Base-by-base conservation (phyloP, 2,113 vertebrate species). In the Myotis brandtii region DNA sequence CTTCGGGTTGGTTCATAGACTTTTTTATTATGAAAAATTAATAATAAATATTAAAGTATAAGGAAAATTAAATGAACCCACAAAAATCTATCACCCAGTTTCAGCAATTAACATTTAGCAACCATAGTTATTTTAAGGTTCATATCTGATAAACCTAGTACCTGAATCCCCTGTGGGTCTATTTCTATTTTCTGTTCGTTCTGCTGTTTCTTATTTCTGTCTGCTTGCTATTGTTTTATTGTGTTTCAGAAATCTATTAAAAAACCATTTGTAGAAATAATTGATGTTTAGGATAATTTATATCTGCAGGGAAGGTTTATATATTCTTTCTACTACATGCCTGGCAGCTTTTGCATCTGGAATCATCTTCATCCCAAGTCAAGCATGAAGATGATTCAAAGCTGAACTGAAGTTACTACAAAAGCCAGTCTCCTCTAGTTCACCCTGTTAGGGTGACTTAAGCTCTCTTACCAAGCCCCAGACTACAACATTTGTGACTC, bases 251-350 rank as follows among this genome's bases (percentile, higher is more conserved):
- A 48, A 43, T 72, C 37, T 89, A 37, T 43, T 88, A 62, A 96
- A 89, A 90, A 82, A 64, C 92, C 25, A 93, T 56, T 70, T 72
- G 64, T 64, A 82, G 67, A 79, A 83, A 93, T 91, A 89, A 95
- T 50, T 92, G 52, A 85, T 69, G 3, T 54, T 21, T 75, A 20
- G 20, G n/a, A 81, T 66, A 43, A 70, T 81, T 93, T 94, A 48
- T 87, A 84, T 56, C 64, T 88, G 2, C 9, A 66, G 86, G 32
- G 2, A 84, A 73, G 85, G 75, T 91, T 89, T 95, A 75, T 52
- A n/a, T 62, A 62, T 93, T 89, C 59, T 25, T 90, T 73, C 50
- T 77, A 5, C 12, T 37, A 21, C 34, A 27, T 89, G 72, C 18
- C 66, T 70, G 66, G 20, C 32, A 72, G 34, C 54, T 82, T 59